Evolutionary conservation across 2,888 invertebrate species (phyloP).

Genomic region (Sialis lutaria): DNA sequence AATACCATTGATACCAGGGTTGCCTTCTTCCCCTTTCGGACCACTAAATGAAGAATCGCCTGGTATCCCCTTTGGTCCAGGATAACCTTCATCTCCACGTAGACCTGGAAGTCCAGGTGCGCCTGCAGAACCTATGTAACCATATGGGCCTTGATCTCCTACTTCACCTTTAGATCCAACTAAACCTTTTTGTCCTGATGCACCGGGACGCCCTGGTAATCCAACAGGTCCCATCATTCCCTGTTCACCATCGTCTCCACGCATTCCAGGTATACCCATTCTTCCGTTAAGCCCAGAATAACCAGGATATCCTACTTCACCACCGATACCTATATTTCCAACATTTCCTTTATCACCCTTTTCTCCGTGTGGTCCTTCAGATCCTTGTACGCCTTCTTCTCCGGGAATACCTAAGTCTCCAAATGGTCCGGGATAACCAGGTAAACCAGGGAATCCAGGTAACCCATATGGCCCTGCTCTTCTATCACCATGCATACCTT

Average conservation of each 20-base stretch:
- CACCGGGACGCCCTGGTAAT: constrained; percentile 20
- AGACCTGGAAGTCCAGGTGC: constrained; percentile 21
- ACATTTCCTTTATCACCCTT: constrained; percentile 6
- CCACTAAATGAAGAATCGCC: constrained; percentile 47
- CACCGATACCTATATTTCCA: constrained; percentile 5
- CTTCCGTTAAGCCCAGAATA: constrained; percentile 19
- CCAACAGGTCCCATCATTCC: constrained; percentile 12
- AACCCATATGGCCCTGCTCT: constrained; percentile 20
- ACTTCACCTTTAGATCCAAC: constrained; percentile 20
- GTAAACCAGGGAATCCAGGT: constrained; percentile 16
- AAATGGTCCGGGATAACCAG: constrained; percentile 16
- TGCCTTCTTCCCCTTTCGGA: constrained; percentile 40
- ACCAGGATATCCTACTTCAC: constrained; percentile 17
- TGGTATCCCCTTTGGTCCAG: constrained; percentile 20
- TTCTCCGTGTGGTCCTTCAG: constrained; percentile 9
- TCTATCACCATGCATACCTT: constrained; percentile 20
- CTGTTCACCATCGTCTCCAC: constrained; percentile 11
- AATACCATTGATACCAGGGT: constrained; percentile 28
- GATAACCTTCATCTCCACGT: constrained; percentile 24
- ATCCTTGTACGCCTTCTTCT: constrained; percentile 17
- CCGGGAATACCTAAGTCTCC: constrained; percentile 23
- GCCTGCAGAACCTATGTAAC: constrained; percentile 29
- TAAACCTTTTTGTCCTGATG: constrained; percentile 24
- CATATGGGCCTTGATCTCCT: constrained; percentile 29
- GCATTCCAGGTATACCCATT: constrained; percentile 15